Percentiles rank a stretch among this genome's conserved stretches.
phyloP scores from a whole-genome alignment of 2,113 vertebrate species.

The Myotis yumanensis region DNA sequence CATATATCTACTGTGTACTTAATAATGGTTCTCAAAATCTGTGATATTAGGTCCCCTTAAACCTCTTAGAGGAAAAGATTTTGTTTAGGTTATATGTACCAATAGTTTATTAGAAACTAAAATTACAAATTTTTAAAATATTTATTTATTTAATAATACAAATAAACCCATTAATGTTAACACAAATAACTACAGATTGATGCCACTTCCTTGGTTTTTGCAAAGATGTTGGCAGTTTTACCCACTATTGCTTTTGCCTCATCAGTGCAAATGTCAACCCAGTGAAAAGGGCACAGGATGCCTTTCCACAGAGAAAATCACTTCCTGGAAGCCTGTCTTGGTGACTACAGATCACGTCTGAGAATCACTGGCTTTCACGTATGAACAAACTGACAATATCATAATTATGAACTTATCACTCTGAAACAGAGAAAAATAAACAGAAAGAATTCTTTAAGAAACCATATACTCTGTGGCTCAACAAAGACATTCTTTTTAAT shows the following conservation, averaged over 20 bases:
- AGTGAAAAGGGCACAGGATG: not conserved
- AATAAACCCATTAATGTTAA: not conserved
- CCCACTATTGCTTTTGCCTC: too few relatives aligned
- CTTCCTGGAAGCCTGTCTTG: not conserved
- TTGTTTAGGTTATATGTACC: not conserved
- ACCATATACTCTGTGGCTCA: not conserved
- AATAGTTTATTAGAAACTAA: not conserved
- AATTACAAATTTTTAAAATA: not conserved
- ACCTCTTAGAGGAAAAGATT: not conserved
- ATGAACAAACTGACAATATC: not conserved
- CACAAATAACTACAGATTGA: not conserved
- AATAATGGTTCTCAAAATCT: not conserved
- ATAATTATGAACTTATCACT: not conserved
- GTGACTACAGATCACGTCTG: not conserved
- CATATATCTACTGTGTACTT: accelerated
- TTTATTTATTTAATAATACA: not conserved
- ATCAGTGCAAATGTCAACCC: not conserved
- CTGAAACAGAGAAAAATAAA: constrained; percentile 38
- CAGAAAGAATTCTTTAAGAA: not conserved
- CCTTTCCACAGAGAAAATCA: not conserved
- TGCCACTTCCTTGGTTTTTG: not conserved
- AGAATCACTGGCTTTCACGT: not conserved
- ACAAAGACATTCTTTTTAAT: constrained; percentile 1
- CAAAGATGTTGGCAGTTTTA: not conserved
- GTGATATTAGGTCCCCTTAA: not conserved